Conservation (phyloP, 2,113 vertebrate genomes). For the Jacana jacana region DNA sequence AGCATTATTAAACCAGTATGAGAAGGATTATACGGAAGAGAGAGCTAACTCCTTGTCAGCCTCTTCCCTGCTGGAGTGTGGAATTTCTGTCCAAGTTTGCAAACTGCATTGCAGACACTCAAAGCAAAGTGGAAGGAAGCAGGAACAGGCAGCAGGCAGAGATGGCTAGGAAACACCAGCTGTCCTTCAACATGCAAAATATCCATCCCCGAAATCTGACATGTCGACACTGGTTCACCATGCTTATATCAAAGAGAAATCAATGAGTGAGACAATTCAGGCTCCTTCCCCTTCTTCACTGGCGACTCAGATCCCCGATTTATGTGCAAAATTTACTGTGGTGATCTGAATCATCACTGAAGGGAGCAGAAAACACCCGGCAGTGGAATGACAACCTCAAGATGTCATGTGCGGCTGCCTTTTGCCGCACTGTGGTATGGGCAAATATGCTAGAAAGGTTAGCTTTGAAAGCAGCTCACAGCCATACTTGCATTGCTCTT, state of each 20-base stretch:
- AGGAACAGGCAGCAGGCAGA: not conserved
- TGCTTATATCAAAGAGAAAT: not conserved
- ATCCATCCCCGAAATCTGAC: not conserved
- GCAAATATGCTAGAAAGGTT: not conserved
- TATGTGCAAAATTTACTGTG: not conserved
- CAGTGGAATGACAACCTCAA: not conserved
- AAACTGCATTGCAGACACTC: not conserved
- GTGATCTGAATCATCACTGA: not conserved
- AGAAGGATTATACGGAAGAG: not conserved
- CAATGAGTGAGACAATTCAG: not conserved
- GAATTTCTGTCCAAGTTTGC: not conserved
- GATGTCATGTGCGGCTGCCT: not conserved
- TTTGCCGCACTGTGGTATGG: not conserved
- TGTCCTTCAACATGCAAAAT: not conserved
- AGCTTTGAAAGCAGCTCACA: not conserved
- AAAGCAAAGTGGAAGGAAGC: not conserved
- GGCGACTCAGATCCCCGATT: not conserved
- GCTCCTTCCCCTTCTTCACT: not conserved
- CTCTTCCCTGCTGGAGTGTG: not conserved
- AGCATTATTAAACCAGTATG: slow-evolving; percentile 18
- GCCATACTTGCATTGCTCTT: not conserved
- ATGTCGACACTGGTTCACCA: not conserved
- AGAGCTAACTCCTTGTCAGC: not conserved
- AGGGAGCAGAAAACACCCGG: slow-evolving; percentile 30
- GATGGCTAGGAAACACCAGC: not conserved